Conservation (phyloP, 2,113 vertebrate genomes). For the Atractosteus spatula region DNA sequence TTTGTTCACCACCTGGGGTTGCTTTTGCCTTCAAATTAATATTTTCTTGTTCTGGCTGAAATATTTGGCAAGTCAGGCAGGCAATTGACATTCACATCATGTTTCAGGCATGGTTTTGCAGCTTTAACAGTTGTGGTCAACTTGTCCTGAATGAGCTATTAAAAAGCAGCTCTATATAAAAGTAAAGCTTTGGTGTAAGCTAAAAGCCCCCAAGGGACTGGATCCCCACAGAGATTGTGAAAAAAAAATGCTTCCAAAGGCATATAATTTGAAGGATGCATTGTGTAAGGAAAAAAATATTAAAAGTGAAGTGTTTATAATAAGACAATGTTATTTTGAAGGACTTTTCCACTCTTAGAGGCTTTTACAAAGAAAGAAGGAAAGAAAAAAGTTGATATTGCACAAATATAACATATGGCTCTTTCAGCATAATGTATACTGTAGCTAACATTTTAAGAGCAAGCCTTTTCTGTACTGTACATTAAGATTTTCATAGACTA, state of each 20-base stretch:
- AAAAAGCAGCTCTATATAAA: slow-evolving; percentile 59
- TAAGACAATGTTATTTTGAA: slow-evolving; percentile 75
- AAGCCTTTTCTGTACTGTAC: no score
- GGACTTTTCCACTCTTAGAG: slow-evolving; percentile 58
- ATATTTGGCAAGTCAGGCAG: no score
- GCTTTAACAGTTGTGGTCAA: slow-evolving; percentile 62
- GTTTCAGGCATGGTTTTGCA: slow-evolving; percentile 58
- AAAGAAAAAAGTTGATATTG: not conserved
- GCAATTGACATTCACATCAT: slow-evolving; percentile 66
- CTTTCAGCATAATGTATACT: no score
- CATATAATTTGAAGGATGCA: slow-evolving; percentile 55
- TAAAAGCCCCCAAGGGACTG: slow-evolving; percentile 59
- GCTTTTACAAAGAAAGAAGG: slow-evolving; percentile 57
- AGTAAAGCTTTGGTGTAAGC: slow-evolving; percentile 70
- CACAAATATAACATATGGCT: no score
- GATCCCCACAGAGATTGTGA: slow-evolving; percentile 58
- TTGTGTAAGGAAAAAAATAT: slow-evolving; percentile 66
- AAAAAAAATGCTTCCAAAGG: slow-evolving; percentile 70
- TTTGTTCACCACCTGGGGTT: no score
- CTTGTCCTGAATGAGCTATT: slow-evolving; percentile 61
- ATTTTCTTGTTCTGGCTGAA: no score
- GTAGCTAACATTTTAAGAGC: no score
- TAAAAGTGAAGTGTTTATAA: slow-evolving; percentile 78
- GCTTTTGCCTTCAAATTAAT: no score
- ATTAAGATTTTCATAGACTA: no score